Evolutionary conservation across 2,113 vertebrate genomes (phyloP).

Genomic region (Morone saxatilis): DNA sequence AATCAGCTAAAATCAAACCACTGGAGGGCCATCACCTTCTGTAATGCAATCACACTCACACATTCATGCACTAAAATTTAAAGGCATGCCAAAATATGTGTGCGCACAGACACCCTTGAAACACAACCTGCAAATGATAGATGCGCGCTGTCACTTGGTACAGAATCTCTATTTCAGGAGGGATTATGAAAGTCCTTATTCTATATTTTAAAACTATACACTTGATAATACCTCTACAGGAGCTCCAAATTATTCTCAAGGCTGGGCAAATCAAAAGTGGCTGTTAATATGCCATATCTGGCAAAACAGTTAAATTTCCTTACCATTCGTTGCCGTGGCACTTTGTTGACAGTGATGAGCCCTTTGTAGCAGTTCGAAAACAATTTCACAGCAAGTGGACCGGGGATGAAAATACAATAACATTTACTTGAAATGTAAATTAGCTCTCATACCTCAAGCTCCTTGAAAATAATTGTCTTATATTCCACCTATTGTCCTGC

Average conservation of each 20-base stretch:
- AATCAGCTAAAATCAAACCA: slow-evolving; percentile 51
- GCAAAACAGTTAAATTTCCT: slow-evolving; percentile 32
- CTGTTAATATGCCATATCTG: slow-evolving; percentile 20
- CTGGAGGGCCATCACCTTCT: slow-evolving; percentile 17
- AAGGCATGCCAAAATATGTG: slow-evolving; percentile 6
- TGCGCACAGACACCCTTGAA: slow-evolving; percentile 17
- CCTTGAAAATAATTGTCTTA: slow-evolving; percentile 54
- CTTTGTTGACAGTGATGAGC: slow-evolving; percentile 50
- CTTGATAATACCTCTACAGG: slow-evolving; percentile 1
- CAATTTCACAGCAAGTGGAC: slow-evolving; percentile 55
- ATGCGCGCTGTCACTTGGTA: slow-evolving; percentile 20
- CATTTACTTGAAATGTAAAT: slow-evolving; percentile 72
- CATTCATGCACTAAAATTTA: slow-evolving; percentile 8
- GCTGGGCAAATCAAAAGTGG: slow-evolving; percentile 16
- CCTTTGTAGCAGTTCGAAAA: slow-evolving; percentile 50
- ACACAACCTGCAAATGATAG: neutral
- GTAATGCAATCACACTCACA: slow-evolving; percentile 19
- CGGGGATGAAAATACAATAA: slow-evolving; percentile 47
- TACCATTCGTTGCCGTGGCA: slow-evolving; percentile 14
- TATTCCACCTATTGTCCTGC: slow-evolving; percentile 46
- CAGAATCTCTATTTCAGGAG: slow-evolving; percentile 10
- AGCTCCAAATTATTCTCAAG: slow-evolving; percentile 16
- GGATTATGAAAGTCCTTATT: slow-evolving; percentile 28
- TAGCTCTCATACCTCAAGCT: slow-evolving; percentile 53
- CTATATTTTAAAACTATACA: slow-evolving; percentile 7